phyloP scores from a whole-genome alignment of 2,888 invertebrate species.

The Alsophila aescularia region DNA sequence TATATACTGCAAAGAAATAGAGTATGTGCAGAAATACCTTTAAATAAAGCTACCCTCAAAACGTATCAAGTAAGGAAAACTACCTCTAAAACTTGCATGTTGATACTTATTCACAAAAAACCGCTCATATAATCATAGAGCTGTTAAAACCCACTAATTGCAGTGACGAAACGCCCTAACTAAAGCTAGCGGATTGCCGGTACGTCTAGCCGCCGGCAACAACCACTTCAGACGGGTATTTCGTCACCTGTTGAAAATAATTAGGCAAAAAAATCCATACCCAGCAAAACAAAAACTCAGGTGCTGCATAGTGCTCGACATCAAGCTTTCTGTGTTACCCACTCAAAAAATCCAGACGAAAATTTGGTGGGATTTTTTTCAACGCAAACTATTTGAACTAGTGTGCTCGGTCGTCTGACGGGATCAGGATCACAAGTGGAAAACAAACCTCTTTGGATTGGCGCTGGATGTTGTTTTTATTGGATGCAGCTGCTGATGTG shows the following conservation, averaged over 20 bases:
- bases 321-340: constrained; percentile 70
- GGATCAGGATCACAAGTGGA: constrained; percentile 57
- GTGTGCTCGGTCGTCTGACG: constrained; percentile 58
- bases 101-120: background rate
- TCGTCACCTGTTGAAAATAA: constrained; percentile 85
- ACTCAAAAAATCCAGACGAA: constrained; percentile 54
- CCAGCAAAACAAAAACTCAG: constrained; percentile 78
- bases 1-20: too few species aligned
- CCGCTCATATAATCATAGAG: constrained; percentile 37
- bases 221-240: constrained; percentile 75
- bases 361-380: constrained; percentile 59
- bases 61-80: too few species aligned
- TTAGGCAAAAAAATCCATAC: constrained; percentile 82
- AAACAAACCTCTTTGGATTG: constrained; percentile 54
- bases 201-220: constrained; percentile 55
- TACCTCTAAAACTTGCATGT: too few species aligned
- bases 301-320: constrained; percentile 69
- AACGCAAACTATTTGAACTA: constrained; percentile 62
- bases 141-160: constrained; percentile 73
- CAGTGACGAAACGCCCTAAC: constrained; percentile 65
- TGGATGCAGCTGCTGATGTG: constrained; percentile 7
- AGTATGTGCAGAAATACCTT: too few species aligned
- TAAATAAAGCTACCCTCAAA: too few species aligned
- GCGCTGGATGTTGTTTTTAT: constrained; percentile 34
- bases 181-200: constrained; percentile 60